These are phyloP conservation scores for Eugnorisma glareosa DNA, from an alignment of 2,888 invertebrate species.

Conservation along the genomic window DNA sequence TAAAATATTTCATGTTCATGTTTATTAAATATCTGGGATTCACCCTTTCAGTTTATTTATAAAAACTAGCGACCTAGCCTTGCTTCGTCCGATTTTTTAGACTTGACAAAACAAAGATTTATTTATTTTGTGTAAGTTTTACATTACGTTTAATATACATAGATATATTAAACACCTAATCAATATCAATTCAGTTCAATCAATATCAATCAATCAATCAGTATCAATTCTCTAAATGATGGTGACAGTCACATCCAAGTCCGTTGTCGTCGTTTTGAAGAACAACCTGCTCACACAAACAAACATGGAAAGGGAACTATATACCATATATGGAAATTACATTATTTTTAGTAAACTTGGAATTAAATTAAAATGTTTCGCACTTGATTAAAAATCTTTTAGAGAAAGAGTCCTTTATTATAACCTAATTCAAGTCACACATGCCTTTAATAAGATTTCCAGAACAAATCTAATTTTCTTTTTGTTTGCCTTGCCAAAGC, in stretches of 20 bases:
- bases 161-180: background rate
- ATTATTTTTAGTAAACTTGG: background rate
- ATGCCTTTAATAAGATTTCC: slow-evolving; percentile 20
- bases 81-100: background rate
- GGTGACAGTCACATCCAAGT: background rate
- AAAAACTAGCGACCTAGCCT: background rate
- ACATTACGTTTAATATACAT: background rate
- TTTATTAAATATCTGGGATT: background rate
- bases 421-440: slow-evolving; percentile 5
- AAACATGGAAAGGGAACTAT: background rate
- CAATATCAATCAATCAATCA: no score
- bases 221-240: background rate
- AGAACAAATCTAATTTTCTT: slow-evolving; percentile 21
- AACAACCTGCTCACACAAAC: background rate
- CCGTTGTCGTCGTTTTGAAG: background rate
- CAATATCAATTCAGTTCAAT: no score
- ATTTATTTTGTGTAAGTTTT: background rate
- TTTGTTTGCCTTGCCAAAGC: slow-evolving; percentile 7
- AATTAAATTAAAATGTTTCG: background rate
- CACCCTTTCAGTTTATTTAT: background rate
- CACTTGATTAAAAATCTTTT: background rate
- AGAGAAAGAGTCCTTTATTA: background rate
- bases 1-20: background rate
- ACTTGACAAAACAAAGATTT: background rate
- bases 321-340: background rate